Conservation (phyloP, 1,140 invertebrate species). For the Rhagoletis pomonella region DNA sequence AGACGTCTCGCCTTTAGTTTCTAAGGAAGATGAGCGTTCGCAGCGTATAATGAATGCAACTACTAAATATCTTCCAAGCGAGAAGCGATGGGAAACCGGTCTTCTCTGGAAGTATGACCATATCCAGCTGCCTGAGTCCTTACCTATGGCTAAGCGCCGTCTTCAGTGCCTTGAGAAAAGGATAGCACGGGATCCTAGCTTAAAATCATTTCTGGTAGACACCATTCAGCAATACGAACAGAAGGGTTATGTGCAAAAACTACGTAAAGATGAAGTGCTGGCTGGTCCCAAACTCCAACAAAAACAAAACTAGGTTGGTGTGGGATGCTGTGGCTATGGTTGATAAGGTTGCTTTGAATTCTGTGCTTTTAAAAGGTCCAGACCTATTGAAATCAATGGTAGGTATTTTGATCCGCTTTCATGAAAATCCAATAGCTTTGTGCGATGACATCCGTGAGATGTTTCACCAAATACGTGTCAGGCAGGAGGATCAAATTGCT, state of each 20-base stretch:
- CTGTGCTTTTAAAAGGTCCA: conserved; percentile 3
- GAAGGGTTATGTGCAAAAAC: too few species aligned
- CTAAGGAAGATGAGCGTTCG: conserved; percentile 5
- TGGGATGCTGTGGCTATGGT: conserved; percentile 24
- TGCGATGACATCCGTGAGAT: conserved; percentile 16
- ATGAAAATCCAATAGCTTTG: conserved; percentile 13
- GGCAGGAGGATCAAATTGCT: conserved; percentile 11
- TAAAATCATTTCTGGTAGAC: too few species aligned
- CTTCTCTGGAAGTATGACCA: conserved; percentile 27
- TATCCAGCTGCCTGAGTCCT: neutral
- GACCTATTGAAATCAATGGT: too few species aligned
- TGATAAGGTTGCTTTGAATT: conserved; percentile 3
- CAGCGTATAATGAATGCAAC: neutral
- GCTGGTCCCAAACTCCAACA: neutral
- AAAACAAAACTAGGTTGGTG: neutral
- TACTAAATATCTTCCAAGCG: neutral
- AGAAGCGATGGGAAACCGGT: conserved; percentile 7
- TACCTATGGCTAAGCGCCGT: conserved; percentile 24
- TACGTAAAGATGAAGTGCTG: too few species aligned
- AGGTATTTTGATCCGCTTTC: neutral
- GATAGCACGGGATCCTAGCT: too few species aligned
- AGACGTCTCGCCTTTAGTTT: neutral
- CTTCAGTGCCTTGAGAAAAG: conserved; percentile 17
- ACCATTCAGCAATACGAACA: too few species aligned
- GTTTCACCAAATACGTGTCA: too few species aligned